Base-by-base conservation (phyloP, 2,113 vertebrate species). In the Cepphus grylle region DNA sequence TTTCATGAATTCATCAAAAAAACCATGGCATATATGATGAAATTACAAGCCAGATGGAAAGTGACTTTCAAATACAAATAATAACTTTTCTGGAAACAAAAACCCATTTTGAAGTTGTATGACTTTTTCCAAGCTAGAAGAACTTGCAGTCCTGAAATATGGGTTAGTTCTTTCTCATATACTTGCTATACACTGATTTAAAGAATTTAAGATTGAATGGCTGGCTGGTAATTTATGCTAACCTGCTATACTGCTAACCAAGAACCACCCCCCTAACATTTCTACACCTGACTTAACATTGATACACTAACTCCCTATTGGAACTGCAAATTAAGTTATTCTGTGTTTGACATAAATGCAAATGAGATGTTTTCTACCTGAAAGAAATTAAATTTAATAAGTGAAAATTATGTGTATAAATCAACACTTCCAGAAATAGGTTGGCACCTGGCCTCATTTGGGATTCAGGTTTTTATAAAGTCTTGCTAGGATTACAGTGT, bases 1-100 rank as follows among this genome's bases (percentile, higher is more conserved):
- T 99, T 97, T 99, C 98, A 80, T 99, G 97, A 99, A 38, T 42
- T 82, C 36, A 53, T 66, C 62, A 76, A 34, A 36, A 61, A 65
- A 91, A 62, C 26, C 61, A 9, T 3, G 45, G n/a, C 23, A 25
- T 26, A 25, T 14, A 21, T 25, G 13, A 83, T 38, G n/a, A 69
- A 77, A 85, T 69, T 52, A 63, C 29, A 22, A 10, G 10, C 9
- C 59, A 90, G 47, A 58, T 50, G 25, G 45, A 84, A 90, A 66
- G 26, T 12, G 34, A 34, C 21, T 72, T 94, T 91, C 56, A 92
- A 74, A 30, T 34, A 67, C 27, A 62, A 62, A 40, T 26, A 71
- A 15, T 10, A n/a, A 6, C 1, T 55, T 56, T 53, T 27, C 45
- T 66, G 36, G 70, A 91, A 92, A 78, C 9, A 63, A 76, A 58